Evolutionary conservation across 37 sponge, comb jelly and placozoan species (phyloP).

Genomic region (Agelas oroides): DNA sequence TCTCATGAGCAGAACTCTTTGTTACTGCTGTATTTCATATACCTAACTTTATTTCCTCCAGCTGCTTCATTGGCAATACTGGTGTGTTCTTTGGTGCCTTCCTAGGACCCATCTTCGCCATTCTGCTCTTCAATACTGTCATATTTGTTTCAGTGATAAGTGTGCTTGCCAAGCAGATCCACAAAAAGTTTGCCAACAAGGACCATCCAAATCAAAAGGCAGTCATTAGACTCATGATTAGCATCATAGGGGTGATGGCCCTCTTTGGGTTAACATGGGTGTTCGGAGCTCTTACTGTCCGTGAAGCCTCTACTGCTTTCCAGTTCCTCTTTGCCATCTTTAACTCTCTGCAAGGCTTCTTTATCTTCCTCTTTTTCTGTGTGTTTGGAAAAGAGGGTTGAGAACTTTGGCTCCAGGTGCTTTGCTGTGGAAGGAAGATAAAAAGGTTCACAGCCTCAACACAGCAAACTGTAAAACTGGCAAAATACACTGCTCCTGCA

Average conservation of each 20-base stretch:
- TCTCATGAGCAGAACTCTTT: too few relatives aligned
- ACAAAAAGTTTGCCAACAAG: too few relatives aligned
- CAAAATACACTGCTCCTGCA: too few relatives aligned
- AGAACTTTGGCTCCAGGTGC: background rate
- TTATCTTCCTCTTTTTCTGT: conserved; percentile 48
- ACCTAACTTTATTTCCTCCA: background rate
- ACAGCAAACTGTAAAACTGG: too few relatives aligned
- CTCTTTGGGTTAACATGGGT: conserved; percentile 59
- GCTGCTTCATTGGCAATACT: conserved; percentile 14
- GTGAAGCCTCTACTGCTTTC: conserved; percentile 18
- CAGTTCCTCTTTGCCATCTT: conserved; percentile 50
- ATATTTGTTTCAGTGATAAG: background rate
- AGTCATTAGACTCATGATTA: background rate
- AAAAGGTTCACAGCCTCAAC: too few relatives aligned
- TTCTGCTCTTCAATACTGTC: conserved; percentile 3
- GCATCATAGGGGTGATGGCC: conserved; percentile 8
- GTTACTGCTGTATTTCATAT: too few relatives aligned
- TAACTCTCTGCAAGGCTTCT: conserved; percentile 57
- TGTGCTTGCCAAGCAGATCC: conserved; percentile 6
- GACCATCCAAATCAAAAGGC: background rate
- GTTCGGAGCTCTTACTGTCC: conserved; percentile 51
- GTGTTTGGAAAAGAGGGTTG: conserved; percentile 6
- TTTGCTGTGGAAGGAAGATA: background rate
- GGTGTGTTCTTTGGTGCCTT: conserved; percentile 33
- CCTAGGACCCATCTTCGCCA: conserved; percentile 18